Evolutionary conservation across 30 jellyfish, hydroid and myxozoan species (phyloP).

Genomic region (Haliclystus octoradiatus): DNA sequence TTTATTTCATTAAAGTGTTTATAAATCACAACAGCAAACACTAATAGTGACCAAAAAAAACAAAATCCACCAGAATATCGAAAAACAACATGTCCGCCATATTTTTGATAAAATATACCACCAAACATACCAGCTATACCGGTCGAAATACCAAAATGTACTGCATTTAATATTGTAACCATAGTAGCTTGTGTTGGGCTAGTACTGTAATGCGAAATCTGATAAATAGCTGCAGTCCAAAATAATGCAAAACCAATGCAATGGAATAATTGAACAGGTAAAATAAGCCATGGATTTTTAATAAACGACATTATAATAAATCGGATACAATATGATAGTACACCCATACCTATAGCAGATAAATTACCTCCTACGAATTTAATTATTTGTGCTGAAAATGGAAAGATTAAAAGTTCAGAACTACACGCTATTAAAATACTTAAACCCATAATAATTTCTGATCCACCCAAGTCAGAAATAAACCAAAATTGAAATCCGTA

Average conservation of each 20-base stretch:
- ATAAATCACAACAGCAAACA: background rate
- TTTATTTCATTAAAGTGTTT: too few relatives aligned
- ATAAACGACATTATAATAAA: slow-evolving; percentile 32
- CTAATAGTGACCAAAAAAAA: slow-evolving; percentile 29
- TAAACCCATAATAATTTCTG: slow-evolving; percentile 68
- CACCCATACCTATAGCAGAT: slow-evolving; percentile 32
- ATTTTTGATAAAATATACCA: slow-evolving; percentile 39
- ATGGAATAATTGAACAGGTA: slow-evolving; percentile 53
- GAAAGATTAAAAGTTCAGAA: slow-evolving; percentile 47
- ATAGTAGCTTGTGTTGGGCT: slow-evolving; percentile 43
- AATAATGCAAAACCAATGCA: slow-evolving; percentile 54
- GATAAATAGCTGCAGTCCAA: slow-evolving; percentile 59
- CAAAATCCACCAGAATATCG: slow-evolving; percentile 22
- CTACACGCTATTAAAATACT: slow-evolving; percentile 56
- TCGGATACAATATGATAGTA: slow-evolving; percentile 29
- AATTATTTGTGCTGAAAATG: slow-evolving; percentile 34
- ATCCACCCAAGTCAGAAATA: slow-evolving; percentile 45
- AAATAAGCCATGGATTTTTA: slow-evolving; percentile 46
- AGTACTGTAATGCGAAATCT: slow-evolving; percentile 30
- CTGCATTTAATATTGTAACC: slow-evolving; percentile 41
- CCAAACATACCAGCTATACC: slow-evolving; percentile 44
- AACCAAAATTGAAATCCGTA: slow-evolving; percentile 38
- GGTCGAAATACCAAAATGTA: slow-evolving; percentile 52
- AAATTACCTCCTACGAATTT: slow-evolving; percentile 42
- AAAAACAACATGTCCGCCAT: slow-evolving; percentile 46